Evolutionary conservation across 2,797 vertebrate species (phyloP).

Genomic region (Hippocampus kuda): DNA sequence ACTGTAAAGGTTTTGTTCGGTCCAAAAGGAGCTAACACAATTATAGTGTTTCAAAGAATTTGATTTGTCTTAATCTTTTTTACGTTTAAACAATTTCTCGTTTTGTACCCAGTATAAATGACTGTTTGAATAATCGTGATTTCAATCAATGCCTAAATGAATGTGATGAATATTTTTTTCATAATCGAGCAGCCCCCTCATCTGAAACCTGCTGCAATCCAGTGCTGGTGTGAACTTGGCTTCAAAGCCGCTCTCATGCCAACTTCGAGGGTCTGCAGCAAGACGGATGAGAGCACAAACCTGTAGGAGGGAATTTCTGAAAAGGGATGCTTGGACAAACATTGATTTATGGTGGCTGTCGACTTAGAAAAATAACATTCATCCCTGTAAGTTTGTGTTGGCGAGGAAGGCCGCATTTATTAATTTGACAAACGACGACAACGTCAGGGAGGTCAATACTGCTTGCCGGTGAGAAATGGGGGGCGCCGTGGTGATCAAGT

Average conservation of each 20-base stretch:
- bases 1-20: no score
- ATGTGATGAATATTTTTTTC: no score
- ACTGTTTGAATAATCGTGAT: no score
- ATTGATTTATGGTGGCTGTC: slow-evolving; percentile 1
- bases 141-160: no score
- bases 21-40: no score
- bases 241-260: not conserved
- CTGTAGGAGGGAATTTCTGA: not conserved
- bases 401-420: not conserved
- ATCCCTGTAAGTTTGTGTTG: not conserved
- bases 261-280: not conserved
- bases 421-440: not conserved
- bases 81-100: no score
- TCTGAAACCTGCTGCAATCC: not conserved
- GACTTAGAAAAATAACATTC: not conserved
- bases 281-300: not conserved
- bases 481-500: not conserved
- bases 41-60: no score
- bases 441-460: slow-evolving; percentile 1
- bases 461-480: not conserved
- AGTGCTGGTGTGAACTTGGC: slow-evolving; percentile 1
- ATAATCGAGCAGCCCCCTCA: no score
- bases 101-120: no score
- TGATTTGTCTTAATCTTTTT: no score
- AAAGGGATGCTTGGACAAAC: slow-evolving; percentile 1